Evolutionary conservation across 2,113 vertebrate genomes (phyloP), one percentile per base, ranked within the genome.

Genomic region (Laticauda colubrina): DNA sequence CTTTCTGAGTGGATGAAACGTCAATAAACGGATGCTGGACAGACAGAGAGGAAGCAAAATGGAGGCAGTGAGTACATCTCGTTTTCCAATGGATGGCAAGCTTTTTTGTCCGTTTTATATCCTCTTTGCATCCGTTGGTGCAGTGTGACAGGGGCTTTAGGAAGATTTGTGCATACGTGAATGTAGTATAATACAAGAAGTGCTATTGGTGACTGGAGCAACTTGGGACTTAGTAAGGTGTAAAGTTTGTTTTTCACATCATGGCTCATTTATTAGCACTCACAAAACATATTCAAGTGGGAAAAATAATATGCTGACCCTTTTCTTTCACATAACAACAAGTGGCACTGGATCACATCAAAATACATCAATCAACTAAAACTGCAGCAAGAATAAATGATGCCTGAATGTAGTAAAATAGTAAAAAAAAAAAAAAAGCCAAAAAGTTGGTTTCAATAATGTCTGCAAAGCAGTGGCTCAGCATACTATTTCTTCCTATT

Each of bases 181-280:
- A 43, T 90, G 34, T 87, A 59, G 18, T 48, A 88, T 34, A 51
- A 59, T 39, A 85, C 34, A 85, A 85, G 87, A 89, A 93, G 34
- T 39, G 34, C 34, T 39, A 39, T 39, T 39, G 34, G 34, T 39
- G 34, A 39, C 34, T 39, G 34, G 34, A 39, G 34, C 34, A 81
- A 24, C 61, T 23, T 90, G 88, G 75, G 45, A 89, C 53, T 93
- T 53, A 86, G 85, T 75, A 93, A 93, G 75, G 69, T 39, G 23
- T 59, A 8, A 87, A 23, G 21, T 85, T 21, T 86, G 18, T 61
- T 48, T 45, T 81, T 45, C 87, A 48, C 5, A 87, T 5, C 53
- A 57, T 53, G 56, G 29, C 45, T 92, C 85, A 87, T 64, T 64
- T 87, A 87, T 29, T 85, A 53, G 69, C 55, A 90, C 14, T 53